phyloP scores from a whole-genome alignment of 2,797 vertebrate species.

The Rhabdophis nuchalis region DNA sequence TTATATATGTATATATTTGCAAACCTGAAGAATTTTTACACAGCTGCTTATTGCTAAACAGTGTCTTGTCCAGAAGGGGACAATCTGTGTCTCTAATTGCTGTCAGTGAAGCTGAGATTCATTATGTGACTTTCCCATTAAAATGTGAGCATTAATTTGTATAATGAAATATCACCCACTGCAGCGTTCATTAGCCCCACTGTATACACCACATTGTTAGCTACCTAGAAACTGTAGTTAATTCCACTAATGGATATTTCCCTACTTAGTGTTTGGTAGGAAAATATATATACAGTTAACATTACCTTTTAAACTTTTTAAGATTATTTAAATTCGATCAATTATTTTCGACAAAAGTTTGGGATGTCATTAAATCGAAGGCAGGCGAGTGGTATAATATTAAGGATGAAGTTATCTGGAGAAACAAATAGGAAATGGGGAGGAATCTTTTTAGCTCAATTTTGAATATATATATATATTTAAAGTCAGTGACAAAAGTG shows the following conservation, averaged over 20 bases:
- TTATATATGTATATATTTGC: slow-evolving; percentile 82
- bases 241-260: slow-evolving; percentile 99
- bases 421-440: slow-evolving; percentile 56
- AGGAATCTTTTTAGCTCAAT: slow-evolving; percentile 61
- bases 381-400: slow-evolving; percentile 78
- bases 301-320: slow-evolving; percentile 99
- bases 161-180: slow-evolving; percentile 99
- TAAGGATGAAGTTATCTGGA: slow-evolving; percentile 71
- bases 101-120: slow-evolving; percentile 99
- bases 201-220: slow-evolving; percentile 98
- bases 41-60: slow-evolving; percentile 99
- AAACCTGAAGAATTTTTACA: slow-evolving; percentile 92
- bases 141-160: slow-evolving; percentile 99
- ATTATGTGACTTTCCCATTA: slow-evolving; percentile 99
- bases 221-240: slow-evolving; percentile 99
- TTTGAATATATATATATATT: slow-evolving; percentile 48
- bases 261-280: slow-evolving; percentile 98
- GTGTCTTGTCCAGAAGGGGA: slow-evolving; percentile 99
- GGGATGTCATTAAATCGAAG: slow-evolving; percentile 89
- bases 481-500: slow-evolving; percentile 61
- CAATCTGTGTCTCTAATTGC: slow-evolving; percentile 99
- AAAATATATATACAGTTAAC: slow-evolving; percentile 99
- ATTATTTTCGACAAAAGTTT: slow-evolving; percentile 95
- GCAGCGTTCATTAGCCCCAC: slow-evolving; percentile 99
- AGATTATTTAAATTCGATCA: slow-evolving; percentile 99